phyloP scores from a whole-genome alignment of 2,113 vertebrate genomes.

The Strigops habroptila region DNA sequence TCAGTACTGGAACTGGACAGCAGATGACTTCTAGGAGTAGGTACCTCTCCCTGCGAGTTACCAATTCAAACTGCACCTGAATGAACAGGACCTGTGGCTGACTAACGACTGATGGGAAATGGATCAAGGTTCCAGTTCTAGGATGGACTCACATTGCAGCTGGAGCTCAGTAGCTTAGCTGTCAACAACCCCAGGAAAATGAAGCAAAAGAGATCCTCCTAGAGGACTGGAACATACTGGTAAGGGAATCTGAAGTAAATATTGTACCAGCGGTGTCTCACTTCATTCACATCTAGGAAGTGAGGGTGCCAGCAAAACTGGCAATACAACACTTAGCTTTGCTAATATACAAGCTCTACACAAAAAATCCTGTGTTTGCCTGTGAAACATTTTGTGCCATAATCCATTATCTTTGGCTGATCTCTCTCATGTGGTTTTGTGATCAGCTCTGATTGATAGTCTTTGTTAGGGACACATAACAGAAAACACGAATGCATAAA shows the following conservation, averaged over 20 bases:
- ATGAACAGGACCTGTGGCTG: neutral
- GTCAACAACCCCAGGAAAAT: neutral
- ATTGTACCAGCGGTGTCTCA: neutral
- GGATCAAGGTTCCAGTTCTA: neutral
- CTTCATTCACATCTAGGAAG: neutral
- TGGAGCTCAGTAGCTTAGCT: neutral
- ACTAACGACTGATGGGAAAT: neutral
- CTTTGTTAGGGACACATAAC: slow-evolving; percentile 16
- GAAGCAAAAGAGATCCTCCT: neutral
- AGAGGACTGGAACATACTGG: neutral
- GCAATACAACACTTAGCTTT: neutral
- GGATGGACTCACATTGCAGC: neutral
- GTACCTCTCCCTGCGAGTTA: neutral
- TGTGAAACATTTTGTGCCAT: slow-evolving; percentile 15
- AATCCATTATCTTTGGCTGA: neutral
- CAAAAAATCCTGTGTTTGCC: neutral
- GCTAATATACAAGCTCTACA: neutral
- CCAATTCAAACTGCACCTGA: neutral
- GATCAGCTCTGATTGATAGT: neutral
- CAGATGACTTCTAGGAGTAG: neutral
- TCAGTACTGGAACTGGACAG: neutral
- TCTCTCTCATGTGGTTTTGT: neutral
- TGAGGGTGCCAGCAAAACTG: neutral
- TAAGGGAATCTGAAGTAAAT: neutral
- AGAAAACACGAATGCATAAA: neutral